Conservation (phyloP, 2,888 invertebrate genomes). For the Homarus gammarus region DNA sequence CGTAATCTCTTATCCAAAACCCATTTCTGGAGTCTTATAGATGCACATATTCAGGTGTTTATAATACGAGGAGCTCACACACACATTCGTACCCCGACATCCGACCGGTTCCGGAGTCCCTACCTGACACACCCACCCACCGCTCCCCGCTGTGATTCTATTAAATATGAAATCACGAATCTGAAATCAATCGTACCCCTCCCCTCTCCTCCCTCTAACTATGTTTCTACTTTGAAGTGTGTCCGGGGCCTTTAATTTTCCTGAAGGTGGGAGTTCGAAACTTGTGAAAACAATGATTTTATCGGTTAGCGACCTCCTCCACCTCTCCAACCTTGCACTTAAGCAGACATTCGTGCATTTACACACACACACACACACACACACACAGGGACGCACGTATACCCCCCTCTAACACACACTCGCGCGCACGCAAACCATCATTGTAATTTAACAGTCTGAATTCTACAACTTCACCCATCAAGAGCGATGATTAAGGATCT, state of each 20-base stretch:
- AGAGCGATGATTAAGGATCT: no score
- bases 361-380: slow-evolving; percentile 10
- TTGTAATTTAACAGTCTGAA: no score
- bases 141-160: no score
- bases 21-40: no score
- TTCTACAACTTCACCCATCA: no score
- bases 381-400: background rate
- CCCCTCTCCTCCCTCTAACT: background rate
- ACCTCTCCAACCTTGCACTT: background rate
- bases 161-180: background rate
- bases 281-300: background rate
- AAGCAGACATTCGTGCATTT: background rate
- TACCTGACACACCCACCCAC: no score
- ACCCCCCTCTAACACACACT: background rate
- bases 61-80: no score
- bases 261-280: background rate
- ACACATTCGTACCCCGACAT: no score
- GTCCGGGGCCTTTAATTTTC: background rate
- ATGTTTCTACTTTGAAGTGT: background rate
- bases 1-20: no score
- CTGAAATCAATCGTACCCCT: background rate
- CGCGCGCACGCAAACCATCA: no score
- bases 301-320: background rate
- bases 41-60: no score
- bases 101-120: no score